Evolutionary conservation across 2,888 invertebrate species (phyloP), one percentile per base, ranked within the genome.

Genomic region (Tenodera sinensis): DNA sequence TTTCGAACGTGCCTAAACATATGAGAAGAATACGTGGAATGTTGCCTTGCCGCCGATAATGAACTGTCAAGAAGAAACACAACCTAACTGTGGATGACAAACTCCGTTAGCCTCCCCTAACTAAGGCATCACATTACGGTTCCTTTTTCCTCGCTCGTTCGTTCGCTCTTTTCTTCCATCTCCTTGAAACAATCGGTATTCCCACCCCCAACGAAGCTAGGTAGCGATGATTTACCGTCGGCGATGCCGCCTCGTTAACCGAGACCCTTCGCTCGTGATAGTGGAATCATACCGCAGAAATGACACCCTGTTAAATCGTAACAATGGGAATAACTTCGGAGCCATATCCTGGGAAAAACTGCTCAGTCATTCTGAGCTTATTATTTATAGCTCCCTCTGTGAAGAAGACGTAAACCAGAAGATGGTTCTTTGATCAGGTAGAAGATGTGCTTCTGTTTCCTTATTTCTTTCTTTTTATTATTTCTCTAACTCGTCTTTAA

Each of bases 171-270:
- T 81, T 28, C 83, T 28, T 81, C 82, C 71, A 71, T 82, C 88
- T 83, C 83, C 88, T 88, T 83, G 83, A 83, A 88, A 83, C 83
- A 54, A 88, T 88, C 88, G 54, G 88, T 88, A 88, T 88, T 88
- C 88, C 83, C 47, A 42, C 27, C 83, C 88, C 30, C 47, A 28
- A 71, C 54, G 54, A 71, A 71, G 54, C 25, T 84, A 30, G 28
- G 34, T 84, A 28, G 28, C 84, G 28, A 84, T 84, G 28, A 28
- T 84, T 84, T 84, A 84, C 84, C 84, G 84, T 25, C 28, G 12
- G 28, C 84, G 84, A 84, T 34, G 84, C 54, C 54, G 54, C 54
- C 54, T 71, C 54, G 54, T 71, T 71, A 71, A 71, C 54, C 20
- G 54, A 25, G 54, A 71, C 54, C 54, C 54, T 71, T 71, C 54